Evolutionary conservation across 2,797 vertebrate genomes (phyloP), one percentile per base, ranked within the genome.

Genomic region (Pipistrellus pipistrellus): DNA sequence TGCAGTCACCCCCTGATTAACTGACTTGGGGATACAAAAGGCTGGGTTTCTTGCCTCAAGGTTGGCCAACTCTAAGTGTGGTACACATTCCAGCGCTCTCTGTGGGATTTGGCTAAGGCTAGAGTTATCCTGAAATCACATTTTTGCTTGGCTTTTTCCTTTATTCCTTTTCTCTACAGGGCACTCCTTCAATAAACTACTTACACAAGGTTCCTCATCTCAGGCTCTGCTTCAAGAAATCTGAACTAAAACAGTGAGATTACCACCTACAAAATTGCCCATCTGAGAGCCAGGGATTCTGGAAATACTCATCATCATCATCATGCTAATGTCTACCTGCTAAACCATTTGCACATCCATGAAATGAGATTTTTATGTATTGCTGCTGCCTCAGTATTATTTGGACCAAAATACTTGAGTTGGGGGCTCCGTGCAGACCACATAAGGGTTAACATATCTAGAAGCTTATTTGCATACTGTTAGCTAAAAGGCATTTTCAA

Each of bases 401-500:
- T 62, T 38, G 15, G 85, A 57, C 30, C 41, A 17, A 93, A 51
- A 88, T 30, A 76, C 5, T 83, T 73, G 23, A 76, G 18, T 27
- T 53, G 64, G 64, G 10, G 4, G 8, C 25, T 94, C 48, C 23
- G 3, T 38, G 53, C 3, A 88, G 12, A 83, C 3, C 46, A 88
- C 4, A 44, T 44, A 51, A 73, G 15, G 4, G 5, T 44, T 32
- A 68, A 57, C 18, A 18, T 38, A 71, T 21, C 30, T 85, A 41
- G 76, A 90, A 73, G 30, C 1, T 59, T 8, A 68, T 92, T 51
- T 88, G 35, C 20, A 64, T 41, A 75, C 32, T 88, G 18, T 85
- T 55, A 68, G 35, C 27, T 27, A 57, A 90, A 80, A 72, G n/a
- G 17, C 38, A 80, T 80, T 93, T 64, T 91, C 53, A 80, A 76